Evolutionary conservation across 2,113 vertebrate genomes (phyloP).

Genomic region (Alectura lathami): DNA sequence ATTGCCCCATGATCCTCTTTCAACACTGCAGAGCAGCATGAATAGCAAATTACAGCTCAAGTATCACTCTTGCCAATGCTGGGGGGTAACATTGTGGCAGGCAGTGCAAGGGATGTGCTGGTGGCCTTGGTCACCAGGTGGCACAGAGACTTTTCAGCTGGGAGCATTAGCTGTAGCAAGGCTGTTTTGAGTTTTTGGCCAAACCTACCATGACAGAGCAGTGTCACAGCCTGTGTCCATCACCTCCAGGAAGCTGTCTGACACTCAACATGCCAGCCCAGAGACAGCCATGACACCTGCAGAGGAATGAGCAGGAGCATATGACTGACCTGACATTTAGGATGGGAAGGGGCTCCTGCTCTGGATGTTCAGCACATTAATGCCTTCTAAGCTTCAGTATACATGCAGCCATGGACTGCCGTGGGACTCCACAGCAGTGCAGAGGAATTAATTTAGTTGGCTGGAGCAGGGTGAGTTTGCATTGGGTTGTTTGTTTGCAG

Average conservation of each 20-base stretch:
- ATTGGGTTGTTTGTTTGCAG: neutral
- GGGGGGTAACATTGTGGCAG: neutral
- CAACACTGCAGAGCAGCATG: neutral
- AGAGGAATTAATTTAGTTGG: neutral
- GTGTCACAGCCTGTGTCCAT: neutral
- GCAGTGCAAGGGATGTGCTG: neutral
- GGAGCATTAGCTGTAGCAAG: neutral
- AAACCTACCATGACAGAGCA: neutral
- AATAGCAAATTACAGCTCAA: neutral
- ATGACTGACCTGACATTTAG: neutral
- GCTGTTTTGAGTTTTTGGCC: neutral
- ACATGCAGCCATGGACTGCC: neutral
- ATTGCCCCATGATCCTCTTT: neutral
- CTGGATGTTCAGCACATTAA: neutral
- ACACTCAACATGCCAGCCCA: accelerated
- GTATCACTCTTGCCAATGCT: neutral
- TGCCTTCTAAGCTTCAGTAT: neutral
- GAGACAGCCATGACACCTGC: neutral
- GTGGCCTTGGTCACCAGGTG: neutral
- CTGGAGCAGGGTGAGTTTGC: neutral
- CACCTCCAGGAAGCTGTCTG: neutral
- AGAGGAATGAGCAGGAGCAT: accelerated
- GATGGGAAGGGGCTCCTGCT: neutral
- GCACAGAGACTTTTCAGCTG: neutral
- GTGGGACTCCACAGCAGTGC: neutral